Evolutionary conservation across 2,113 vertebrate species (phyloP).

Genomic region (Melanotaenia duboulayi): DNA sequence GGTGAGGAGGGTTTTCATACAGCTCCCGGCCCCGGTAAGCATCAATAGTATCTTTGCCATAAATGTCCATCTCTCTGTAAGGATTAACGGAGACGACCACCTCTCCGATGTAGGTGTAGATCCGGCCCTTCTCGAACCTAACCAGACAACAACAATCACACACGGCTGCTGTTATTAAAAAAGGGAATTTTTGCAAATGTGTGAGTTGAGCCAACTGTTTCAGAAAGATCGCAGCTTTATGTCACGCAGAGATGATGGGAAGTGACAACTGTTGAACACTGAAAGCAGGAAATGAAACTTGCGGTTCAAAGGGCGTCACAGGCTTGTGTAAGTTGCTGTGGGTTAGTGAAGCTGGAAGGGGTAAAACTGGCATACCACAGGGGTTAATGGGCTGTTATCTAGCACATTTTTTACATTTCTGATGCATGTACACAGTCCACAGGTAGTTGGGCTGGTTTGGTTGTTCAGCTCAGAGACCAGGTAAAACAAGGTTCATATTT

Average conservation of each 20-base stretch:
- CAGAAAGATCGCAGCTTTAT: conserved; percentile 10
- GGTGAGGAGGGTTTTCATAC: conserved; percentile 92
- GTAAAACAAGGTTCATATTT: too few relatives aligned
- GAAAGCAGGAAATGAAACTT: conserved; percentile 79
- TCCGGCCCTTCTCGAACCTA: conserved; percentile 90
- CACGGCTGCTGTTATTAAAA: not conserved
- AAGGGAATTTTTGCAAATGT: too few relatives aligned
- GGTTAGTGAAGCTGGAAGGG: conserved; percentile 7
- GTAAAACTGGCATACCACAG: not conserved
- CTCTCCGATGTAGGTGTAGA: conserved; percentile 96
- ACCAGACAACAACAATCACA: conserved; percentile 8
- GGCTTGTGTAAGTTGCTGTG: conserved; percentile 26
- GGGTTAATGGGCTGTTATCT: not conserved
- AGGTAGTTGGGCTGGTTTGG: too few relatives aligned
- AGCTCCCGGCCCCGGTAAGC: conserved; percentile 89
- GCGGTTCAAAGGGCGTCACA: conserved; percentile 55
- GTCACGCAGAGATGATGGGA: conserved; percentile 64
- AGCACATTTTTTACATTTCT: too few relatives aligned
- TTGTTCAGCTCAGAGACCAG: too few relatives aligned
- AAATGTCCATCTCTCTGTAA: conserved; percentile 87
- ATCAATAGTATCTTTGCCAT: conserved; percentile 83
- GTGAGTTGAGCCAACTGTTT: not conserved
- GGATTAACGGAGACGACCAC: conserved; percentile 95
- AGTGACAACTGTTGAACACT: conserved; percentile 71
- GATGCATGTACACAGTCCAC: too few relatives aligned